Base-by-base conservation (phyloP, 1,140 invertebrate species). In the Bombus confusus region DNA sequence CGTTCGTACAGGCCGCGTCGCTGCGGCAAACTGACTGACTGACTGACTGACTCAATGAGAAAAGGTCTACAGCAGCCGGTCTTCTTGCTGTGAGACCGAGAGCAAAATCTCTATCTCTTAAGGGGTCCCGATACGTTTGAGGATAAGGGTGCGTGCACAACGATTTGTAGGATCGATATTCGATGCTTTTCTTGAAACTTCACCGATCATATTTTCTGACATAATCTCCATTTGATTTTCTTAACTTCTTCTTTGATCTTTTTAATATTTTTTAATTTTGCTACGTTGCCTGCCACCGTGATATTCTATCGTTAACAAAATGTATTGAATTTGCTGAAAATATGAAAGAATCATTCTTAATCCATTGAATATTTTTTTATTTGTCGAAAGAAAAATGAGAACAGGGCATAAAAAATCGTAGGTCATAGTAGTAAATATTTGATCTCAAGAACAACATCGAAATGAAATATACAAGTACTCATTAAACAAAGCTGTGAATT, bases 41-140 rank as follows among this genome's bases (percentile, higher is more conserved):
- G 93, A 94, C 93, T 94, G 93, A 94, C 94, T 94, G 92, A 94
- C 93, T 95, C 93, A 94, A 94, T 94, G 92, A 93, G 92, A 94
- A 92, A 92, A 92, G 92, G 91, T 88, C 92, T 88, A 73, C 52
- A 68, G 76, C 62, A 47, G 83, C 80, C 82, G 59, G 84, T 86
- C 87, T 88, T 93, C 84, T 81, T 91, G 88, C 88, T 87, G 88
- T 87, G 89, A 81, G 77, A 77, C 80, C 52, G 66, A 73, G 74
- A 87, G 73, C 88, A 86, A 92, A 90, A 93, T 93, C 92, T 88
- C 87, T 92, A 91, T 92, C 91, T 89, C 37, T 80, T 39, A 72
- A 66, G 69, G 78, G 87, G 87, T 87, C 91, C 86, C 91, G 91
- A 93, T 91, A 90, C 76, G 47, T 18, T 62, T n/a, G 85, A 85